Evolutionary conservation across 2,888 invertebrate genomes (phyloP), one percentile per base, ranked within the genome.

Genomic region (Horisme vitalbata): DNA sequence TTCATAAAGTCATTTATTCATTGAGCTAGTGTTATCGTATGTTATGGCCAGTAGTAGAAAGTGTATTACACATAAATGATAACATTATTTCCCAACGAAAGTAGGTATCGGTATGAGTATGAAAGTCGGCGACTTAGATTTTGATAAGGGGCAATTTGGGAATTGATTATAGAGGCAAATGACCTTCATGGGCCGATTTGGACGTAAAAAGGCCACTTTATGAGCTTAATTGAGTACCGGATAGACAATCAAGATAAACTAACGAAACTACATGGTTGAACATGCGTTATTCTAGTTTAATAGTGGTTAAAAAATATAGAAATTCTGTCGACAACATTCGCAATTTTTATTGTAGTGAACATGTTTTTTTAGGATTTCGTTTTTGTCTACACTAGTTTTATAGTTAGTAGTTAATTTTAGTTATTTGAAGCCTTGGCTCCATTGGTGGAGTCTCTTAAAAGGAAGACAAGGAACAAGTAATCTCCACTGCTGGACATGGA

Each of bases 21-120:
- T 57, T 57, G 61, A 60, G 49, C 52, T 44, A 48, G 55, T 54
- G 55, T 63, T 74, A 75, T 75, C 70, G 68, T 41, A 26, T 59
- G 60, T 63, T 68, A 71, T 60, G 65, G 67, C 68, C 71, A 70
- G 65, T 61, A 63, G 18, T 65, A 65, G 68, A 72, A 75, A 71
- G 71, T 68, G 68, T 68, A 59, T 61, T 67, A 62, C 36, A 64
- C 75, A 71, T 71, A 74, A 73, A 76, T 27, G 39, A 45, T 45
- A 45, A 34, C 27, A 39, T 34, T 45, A 3, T 18, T 45, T 12
- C 20, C 26, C 8, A 23, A 41, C 13, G 8, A 10, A 24, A 68
- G 65, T 54, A 53, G 49, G 41, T 53, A 57, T 54, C 55, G 46
- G 56, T 56, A 57, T 57, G 62, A 66, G 48, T 63, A 48, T 59